These are phyloP conservation scores for Lagorchestes hirsutus DNA, from an alignment of 2,797 vertebrate species.

Conservation along the genomic window DNA sequence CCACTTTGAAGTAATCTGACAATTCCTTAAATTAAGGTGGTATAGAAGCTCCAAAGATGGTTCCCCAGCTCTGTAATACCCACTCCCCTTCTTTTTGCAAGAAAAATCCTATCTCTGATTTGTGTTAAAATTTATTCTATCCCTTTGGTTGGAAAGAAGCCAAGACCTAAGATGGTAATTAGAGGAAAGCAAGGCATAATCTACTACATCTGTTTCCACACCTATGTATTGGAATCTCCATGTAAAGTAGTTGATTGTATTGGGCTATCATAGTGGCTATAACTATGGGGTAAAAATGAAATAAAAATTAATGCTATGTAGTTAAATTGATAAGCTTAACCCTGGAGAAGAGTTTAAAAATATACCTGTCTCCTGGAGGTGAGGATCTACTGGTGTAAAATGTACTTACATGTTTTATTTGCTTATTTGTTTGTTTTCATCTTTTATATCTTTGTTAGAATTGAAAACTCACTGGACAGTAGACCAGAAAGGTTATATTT, in stretches of 20 bases:
- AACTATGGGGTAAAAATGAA: not conserved
- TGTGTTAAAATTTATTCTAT: not conserved
- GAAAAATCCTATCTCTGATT: not conserved
- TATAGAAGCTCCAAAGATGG: not conserved
- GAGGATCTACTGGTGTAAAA: not conserved
- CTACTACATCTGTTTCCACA: not conserved
- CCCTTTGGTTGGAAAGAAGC: not conserved
- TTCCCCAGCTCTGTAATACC: not conserved
- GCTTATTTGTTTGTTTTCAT: not conserved
- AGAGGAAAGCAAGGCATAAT: not conserved
- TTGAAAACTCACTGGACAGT: not conserved
- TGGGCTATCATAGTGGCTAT: not conserved
- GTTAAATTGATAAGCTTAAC: not conserved
- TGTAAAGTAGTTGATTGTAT: not conserved
- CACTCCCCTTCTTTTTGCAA: rapidly evolving
- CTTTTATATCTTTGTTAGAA: not conserved
- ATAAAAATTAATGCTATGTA: not conserved
- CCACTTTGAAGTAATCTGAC: not conserved
- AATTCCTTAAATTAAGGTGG: not conserved
- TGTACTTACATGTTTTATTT: not conserved
- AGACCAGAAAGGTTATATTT: not conserved
- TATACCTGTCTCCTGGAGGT: not conserved
- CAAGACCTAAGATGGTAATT: not conserved
- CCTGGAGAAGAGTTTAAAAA: not conserved
- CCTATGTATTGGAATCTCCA: not conserved